Evolutionary conservation across 2,888 invertebrate species (phyloP).

Genomic region (Megamerina dolium): DNA sequence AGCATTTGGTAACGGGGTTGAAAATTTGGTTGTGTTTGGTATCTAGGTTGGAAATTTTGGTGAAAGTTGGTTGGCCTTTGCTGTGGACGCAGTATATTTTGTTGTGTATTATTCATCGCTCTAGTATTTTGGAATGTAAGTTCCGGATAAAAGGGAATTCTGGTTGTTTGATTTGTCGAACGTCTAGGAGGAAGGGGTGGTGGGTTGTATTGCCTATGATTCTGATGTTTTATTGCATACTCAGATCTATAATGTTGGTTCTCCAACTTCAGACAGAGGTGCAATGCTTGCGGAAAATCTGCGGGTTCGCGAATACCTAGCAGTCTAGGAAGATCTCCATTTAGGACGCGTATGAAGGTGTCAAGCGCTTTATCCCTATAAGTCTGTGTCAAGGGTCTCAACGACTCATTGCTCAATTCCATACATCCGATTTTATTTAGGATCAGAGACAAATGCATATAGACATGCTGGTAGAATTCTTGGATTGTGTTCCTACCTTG

Average conservation of each 20-base stretch:
- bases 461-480: constrained; percentile 15
- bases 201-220: too few relatives aligned
- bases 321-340: constrained; percentile 6
- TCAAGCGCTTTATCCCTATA: constrained; percentile 10
- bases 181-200: too few relatives aligned
- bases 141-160: background rate
- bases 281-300: constrained; percentile 4
- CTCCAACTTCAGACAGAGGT: too few relatives aligned
- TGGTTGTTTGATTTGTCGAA: too few relatives aligned
- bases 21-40: background rate
- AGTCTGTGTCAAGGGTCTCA: constrained; percentile 1
- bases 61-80: too few relatives aligned
- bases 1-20: too few relatives aligned
- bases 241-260: too few relatives aligned
- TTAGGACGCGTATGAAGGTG: constrained; percentile 8
- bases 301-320: constrained; percentile 7
- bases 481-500: constrained; percentile 11
- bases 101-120: constrained; percentile 2
- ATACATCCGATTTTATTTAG: constrained; percentile 8
- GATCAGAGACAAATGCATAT: constrained; percentile 8
- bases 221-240: background rate
- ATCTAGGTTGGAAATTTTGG: background rate
- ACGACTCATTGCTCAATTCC: constrained; percentile 1
- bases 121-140: background rate
- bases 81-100: background rate